phyloP scores from a whole-genome alignment of 2,888 invertebrate genomes.

The Synanthedon andrenaeformis region DNA sequence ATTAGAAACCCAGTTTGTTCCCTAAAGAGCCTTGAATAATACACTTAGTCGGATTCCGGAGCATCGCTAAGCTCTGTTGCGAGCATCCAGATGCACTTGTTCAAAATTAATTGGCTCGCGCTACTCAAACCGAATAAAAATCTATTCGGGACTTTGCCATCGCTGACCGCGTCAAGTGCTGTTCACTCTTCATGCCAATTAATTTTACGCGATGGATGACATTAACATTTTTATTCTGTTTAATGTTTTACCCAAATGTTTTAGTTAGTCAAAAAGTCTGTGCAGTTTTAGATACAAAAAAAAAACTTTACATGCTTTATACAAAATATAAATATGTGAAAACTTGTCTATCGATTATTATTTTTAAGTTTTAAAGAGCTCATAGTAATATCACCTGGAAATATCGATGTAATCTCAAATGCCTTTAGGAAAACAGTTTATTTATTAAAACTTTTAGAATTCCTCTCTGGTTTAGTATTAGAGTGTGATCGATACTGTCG shows the following conservation, averaged over 20 bases:
- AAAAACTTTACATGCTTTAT: too few relatives aligned
- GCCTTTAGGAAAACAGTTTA: too few relatives aligned
- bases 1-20: conserved; percentile 15
- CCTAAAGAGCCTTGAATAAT: conserved; percentile 13
- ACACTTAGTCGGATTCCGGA: background rate
- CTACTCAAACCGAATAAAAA: conserved; percentile 48
- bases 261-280: too few relatives aligned
- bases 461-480: conserved; percentile 27
- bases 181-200: conserved; percentile 2
- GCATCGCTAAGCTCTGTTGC: background rate
- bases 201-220: background rate
- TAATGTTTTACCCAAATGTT: background rate
- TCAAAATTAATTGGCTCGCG: conserved; percentile 52
- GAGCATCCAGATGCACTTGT: conserved; percentile 37
- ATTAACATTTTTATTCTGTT: background rate
- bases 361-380: too few relatives aligned
- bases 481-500: conserved; percentile 35
- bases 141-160: conserved; percentile 38
- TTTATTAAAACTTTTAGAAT: too few relatives aligned
- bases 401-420: too few relatives aligned
- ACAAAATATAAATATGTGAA: too few relatives aligned
- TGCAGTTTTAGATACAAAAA: too few relatives aligned
- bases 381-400: too few relatives aligned
- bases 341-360: too few relatives aligned
- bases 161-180: conserved; percentile 16